These are phyloP conservation scores for Accipiter virgatus DNA, from an alignment of 2,113 vertebrate species.

Conservation along the genomic window DNA sequence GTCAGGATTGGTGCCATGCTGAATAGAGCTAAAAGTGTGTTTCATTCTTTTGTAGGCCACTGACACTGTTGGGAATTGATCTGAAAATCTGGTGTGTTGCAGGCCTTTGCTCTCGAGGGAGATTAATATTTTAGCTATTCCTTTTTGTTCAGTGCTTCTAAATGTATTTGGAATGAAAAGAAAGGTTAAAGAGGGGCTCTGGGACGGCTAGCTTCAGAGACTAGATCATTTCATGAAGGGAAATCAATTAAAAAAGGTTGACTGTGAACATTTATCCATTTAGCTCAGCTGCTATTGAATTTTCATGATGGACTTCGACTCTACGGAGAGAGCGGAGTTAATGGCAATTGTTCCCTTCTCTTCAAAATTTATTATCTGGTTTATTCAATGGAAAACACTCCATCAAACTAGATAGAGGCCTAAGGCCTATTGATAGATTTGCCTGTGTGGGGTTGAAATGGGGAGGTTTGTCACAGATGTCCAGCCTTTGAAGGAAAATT, in stretches of 20 bases:
- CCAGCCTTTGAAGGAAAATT: constrained; percentile 99
- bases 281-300: constrained; percentile 98
- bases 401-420: constrained; percentile 97
- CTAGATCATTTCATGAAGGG: constrained; percentile 97
- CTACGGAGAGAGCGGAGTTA: constrained; percentile 94
- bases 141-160: constrained; percentile 81
- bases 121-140: constrained; percentile 89
- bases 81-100: constrained; percentile 81
- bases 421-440: constrained; percentile 95
- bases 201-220: constrained; percentile 85
- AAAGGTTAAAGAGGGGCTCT: constrained; percentile 88
- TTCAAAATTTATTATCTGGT: constrained; percentile 99
- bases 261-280: constrained; percentile 99
- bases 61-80: constrained; percentile 85
- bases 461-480: constrained; percentile 97
- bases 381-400: constrained; percentile 99
- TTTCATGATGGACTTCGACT: constrained; percentile 98
- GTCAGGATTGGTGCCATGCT: constrained; percentile 79
- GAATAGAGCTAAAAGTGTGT: constrained; percentile 80
- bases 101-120: constrained; percentile 82
- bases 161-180: constrained; percentile 87
- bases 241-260: constrained; percentile 99
- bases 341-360: constrained; percentile 97
- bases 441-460: constrained; percentile 92
- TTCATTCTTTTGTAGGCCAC: constrained; percentile 80